Evolutionary conservation across 2,113 vertebrate species (phyloP).

Genomic region (Salvelinus alpinus): DNA sequence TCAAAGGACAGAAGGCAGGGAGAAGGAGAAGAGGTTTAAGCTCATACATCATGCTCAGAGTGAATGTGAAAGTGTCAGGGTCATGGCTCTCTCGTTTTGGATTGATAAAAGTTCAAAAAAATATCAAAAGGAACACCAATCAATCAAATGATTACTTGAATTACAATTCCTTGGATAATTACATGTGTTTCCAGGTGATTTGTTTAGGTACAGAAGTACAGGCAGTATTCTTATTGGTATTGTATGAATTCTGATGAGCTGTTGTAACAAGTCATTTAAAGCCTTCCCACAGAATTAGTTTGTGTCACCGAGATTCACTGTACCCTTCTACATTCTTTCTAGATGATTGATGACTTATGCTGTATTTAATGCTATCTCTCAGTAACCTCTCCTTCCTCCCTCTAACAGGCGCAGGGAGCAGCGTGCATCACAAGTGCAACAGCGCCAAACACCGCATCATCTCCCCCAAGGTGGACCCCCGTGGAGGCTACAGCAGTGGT

Average conservation of each 20-base stretch:
- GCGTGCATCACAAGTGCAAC: conserved; percentile 99
- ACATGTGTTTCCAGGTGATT: too few relatives aligned
- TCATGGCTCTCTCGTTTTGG: conserved; percentile 32
- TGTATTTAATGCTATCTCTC: neutral
- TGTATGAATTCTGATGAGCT: neutral
- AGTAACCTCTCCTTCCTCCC: conserved; percentile 20
- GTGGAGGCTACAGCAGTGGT: conserved; percentile 84
- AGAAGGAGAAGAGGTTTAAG: too few relatives aligned
- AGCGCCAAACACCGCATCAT: conserved; percentile 99
- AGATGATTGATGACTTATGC: neutral
- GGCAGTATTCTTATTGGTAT: too few relatives aligned
- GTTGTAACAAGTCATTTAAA: conserved; percentile 24
- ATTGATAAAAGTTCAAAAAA: conserved; percentile 22
- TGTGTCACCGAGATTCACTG: neutral
- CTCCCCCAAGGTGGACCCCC: conserved; percentile 96
- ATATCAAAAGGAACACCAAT: neutral
- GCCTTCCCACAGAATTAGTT: conserved; percentile 10
- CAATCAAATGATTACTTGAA: neutral
- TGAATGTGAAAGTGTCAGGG: conserved; percentile 6
- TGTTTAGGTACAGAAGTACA: too few relatives aligned
- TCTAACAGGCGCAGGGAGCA: conserved; percentile 91
- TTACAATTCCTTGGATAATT: too few relatives aligned
- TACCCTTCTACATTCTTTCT: neutral
- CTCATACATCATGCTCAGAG: too few relatives aligned
- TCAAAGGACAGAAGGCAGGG: too few relatives aligned